Base-by-base conservation (phyloP, 1,140 invertebrate genomes). In the Phymastichus coffea region DNA sequence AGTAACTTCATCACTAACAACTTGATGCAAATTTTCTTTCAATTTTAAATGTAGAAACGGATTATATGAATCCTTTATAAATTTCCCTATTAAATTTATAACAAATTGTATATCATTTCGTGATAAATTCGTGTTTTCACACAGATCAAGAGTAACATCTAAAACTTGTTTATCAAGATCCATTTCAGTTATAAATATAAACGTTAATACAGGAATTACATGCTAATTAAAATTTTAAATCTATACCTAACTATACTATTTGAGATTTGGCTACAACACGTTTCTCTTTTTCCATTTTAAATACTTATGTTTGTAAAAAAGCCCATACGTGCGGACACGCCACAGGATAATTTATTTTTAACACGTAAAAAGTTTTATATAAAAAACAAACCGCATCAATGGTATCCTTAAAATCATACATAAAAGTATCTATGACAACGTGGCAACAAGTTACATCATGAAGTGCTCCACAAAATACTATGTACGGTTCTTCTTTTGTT, bases 281-380 rank as follows among this genome's bases (percentile, higher is more conserved):
- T 43, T 17, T 19, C 10, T 20, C 17, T 43, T 20, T 43, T 4
- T 43, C 40, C 17, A 63, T 55, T 7, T 55, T 20, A 51, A 37
- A 60, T 7, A 63, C 20, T 12, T 46, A n/a, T 12, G 37, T 35
- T 56, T 63, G 62, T 15, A 63, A 17, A 26, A 60, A 59, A 12
- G 52, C 15, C 51, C 56, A 59, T 40, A 59, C 20, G 17, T 63
- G 52, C 14, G 52, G 25, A 52, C 44, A 49, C 43, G 47, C 49
- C 2, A 37, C 6, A 1, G 56, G 62, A 28, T 59, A 63, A 12
- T 43, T n/a, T 17, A 59, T 22, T 12, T 60, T 49, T 10, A 60
- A 51, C 20, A 52, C 53, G 40, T 57, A 52, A 28, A 52, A 63
- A 3, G 25, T 44, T 30, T 63, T 49, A 25, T 57, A 57, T n/a